Percentiles rank a stretch among this genome's conserved stretches.
These are phyloP conservation scores for Percina caprodes DNA, from an alignment of 2,113 vertebrate species.

Conservation along the genomic window DNA sequence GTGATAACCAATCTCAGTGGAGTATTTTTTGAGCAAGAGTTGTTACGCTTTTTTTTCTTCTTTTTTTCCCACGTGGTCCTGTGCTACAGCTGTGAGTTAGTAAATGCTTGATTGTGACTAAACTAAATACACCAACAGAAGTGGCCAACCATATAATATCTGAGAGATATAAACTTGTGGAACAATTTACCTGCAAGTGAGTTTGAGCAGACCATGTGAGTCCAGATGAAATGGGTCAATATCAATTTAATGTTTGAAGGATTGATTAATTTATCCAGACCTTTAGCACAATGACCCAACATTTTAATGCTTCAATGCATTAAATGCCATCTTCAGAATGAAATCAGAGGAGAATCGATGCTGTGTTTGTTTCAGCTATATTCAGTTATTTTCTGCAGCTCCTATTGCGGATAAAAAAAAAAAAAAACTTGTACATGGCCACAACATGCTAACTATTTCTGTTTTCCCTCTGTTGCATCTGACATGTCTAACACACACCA, in stretches of 20 bases:
- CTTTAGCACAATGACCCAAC: slow-evolving; percentile 44
- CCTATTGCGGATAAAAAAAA: slow-evolving; percentile 28
- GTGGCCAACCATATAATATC: slow-evolving; percentile 14
- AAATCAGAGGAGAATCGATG: slow-evolving; percentile 60
- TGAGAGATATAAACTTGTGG: slow-evolving; percentile 15
- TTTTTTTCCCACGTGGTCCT: neutral
- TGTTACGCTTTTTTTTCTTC: neutral
- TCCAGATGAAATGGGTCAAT: slow-evolving; percentile 67
- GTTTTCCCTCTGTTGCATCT: neutral
- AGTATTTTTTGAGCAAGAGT: neutral
- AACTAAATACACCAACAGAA: slow-evolving; percentile 1
- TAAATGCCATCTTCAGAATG: slow-evolving; percentile 43
- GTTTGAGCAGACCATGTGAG: slow-evolving; percentile 33
- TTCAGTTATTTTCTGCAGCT: slow-evolving; percentile 46
- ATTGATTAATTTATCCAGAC: slow-evolving; percentile 64
- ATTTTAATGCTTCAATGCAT: slow-evolving; percentile 61
- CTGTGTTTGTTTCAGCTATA: slow-evolving; percentile 60
- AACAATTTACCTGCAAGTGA: slow-evolving; percentile 44
- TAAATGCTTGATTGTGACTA: slow-evolving; percentile 34
- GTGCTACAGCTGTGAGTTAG: slow-evolving; percentile 14
- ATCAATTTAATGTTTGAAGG: slow-evolving; percentile 73
- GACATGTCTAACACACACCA: neutral
- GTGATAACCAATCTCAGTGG: slow-evolving; percentile 8
- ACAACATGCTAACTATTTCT: slow-evolving; percentile 5
- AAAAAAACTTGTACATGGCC: slow-evolving; percentile 3